Conservation (phyloP, 2,888 invertebrate species). For the Isoperla grammatica region DNA sequence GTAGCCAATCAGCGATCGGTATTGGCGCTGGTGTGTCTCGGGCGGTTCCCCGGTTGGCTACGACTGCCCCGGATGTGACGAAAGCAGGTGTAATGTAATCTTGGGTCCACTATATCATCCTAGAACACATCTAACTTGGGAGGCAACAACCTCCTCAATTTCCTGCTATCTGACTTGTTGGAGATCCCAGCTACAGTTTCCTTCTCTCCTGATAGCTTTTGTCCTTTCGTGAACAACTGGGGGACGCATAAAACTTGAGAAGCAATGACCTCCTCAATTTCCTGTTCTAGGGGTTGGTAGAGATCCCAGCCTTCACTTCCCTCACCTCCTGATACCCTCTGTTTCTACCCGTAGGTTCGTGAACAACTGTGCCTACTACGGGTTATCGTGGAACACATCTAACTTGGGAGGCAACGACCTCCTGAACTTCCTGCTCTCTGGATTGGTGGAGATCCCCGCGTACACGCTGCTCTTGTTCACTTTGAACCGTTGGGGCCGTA, state of each 20-base stretch:
- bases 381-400: slow-evolving; percentile 68
- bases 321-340: no score
- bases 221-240: no score
- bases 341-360: slow-evolving; percentile 55
- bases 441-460: slow-evolving; percentile 68
- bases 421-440: slow-evolving; percentile 66
- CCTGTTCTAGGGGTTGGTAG: slow-evolving; percentile 64
- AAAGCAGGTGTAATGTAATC: no score
- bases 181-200: slow-evolving; percentile 75
- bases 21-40: no score
- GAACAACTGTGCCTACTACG: slow-evolving; percentile 70
- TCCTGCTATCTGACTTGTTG: slow-evolving; percentile 64
- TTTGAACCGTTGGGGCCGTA: slow-evolving; percentile 65
- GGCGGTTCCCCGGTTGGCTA: no score
- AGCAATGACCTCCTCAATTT: no score
- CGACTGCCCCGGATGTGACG: no score
- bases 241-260: no score
- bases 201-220: no score
- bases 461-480: slow-evolving; percentile 59
- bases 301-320: slow-evolving; percentile 65
- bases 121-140: slow-evolving; percentile 68
- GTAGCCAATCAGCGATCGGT: no score
- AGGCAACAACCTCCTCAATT: slow-evolving; percentile 66
- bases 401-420: slow-evolving; percentile 65
- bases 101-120: no score